Evolutionary conservation across 2,113 vertebrate genomes (phyloP), one percentile per base, ranked within the genome.

Genomic region (Micromys minutus): DNA sequence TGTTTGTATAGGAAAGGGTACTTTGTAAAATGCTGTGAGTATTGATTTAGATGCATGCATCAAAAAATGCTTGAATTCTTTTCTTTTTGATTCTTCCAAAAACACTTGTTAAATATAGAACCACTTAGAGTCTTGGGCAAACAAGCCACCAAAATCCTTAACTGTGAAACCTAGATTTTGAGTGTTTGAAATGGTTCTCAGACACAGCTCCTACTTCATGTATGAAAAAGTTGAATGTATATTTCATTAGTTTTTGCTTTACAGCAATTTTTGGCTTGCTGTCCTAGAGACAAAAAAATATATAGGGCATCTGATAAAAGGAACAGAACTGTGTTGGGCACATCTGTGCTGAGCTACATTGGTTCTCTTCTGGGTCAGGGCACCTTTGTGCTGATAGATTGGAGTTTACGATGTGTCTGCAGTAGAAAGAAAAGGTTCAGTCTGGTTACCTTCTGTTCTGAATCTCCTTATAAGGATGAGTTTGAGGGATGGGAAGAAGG

Each of bases 21-120:
- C 52, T 39, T 39, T 50, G 26, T 52, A 13, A 88, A 59, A 83
- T 65, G 31, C 89, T 89, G 91, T 89, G 50, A 93, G 29, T 69
- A 16, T 88, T 87, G 3, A 94, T 26, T 63, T 26, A 21, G 45
- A 86, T 76, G 26, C 39, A 39, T 72, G 63, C 16, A 90, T 10
- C 69, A 84, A 19, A 21, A 72, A 72, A 45, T 31, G 47, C 29
- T 52, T 91, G 79, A 59, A 81, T 81, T 81, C 31, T 34, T 50
- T 92, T 92, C 90, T 93, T 74, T 29, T 21, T 87, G 59, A 81
- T 39, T 84, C n/a, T n/a, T 93, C 67, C 59, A 7, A 90, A 94
- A 91, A 93, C 22, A 71, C 83, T 89, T 93, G 63, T 94, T 95
- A 89, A 89, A 80, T 89, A 45, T 86, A 87, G 81, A 67, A 72